Percentiles rank a stretch among this genome's conserved stretches.
Evolutionary conservation across 2,888 invertebrate species (phyloP).

Genomic region (Chymomyza caudatula): DNA sequence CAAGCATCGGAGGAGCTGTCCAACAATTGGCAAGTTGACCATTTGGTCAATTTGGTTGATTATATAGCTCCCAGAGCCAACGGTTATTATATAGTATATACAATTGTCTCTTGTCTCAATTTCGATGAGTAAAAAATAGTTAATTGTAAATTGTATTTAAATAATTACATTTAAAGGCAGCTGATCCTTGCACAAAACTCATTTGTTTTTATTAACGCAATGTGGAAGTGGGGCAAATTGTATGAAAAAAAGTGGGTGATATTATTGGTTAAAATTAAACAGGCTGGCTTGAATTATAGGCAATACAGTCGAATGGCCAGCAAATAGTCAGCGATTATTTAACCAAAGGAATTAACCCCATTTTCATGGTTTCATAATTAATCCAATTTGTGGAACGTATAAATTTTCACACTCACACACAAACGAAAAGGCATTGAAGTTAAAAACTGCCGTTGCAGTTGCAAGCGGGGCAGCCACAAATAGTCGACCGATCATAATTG

Average conservation of each 20-base stretch:
- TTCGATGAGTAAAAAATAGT: slow-evolving; percentile 38
- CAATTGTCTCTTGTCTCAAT: neutral
- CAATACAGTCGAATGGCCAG: slow-evolving; percentile 35
- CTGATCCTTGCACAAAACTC: slow-evolving; percentile 57
- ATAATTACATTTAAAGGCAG: slow-evolving; percentile 69
- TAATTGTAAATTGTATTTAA: slow-evolving; percentile 66
- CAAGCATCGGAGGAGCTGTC: too few relatives aligned
- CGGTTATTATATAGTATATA: neutral
- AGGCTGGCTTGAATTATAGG: neutral
- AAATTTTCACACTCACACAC: slow-evolving; percentile 32
- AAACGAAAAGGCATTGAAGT: neutral
- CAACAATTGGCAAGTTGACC: neutral
- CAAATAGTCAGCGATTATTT: slow-evolving; percentile 44
- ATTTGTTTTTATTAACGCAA: slow-evolving; percentile 70
- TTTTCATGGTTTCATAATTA: slow-evolving; percentile 68
- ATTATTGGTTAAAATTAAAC: neutral
- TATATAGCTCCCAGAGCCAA: neutral
- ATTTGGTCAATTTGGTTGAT: neutral
- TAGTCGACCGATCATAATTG: slow-evolving; percentile 59
- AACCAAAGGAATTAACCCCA: slow-evolving; percentile 70
- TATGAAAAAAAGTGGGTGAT: neutral
- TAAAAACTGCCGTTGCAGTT: neutral
- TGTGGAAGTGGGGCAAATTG: slow-evolving; percentile 15
- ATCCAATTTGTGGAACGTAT: slow-evolving; percentile 67
- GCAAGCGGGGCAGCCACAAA: slow-evolving; percentile 9